Base-by-base conservation (phyloP, 2,113 vertebrate genomes). In the Pseudorasbora parva region DNA sequence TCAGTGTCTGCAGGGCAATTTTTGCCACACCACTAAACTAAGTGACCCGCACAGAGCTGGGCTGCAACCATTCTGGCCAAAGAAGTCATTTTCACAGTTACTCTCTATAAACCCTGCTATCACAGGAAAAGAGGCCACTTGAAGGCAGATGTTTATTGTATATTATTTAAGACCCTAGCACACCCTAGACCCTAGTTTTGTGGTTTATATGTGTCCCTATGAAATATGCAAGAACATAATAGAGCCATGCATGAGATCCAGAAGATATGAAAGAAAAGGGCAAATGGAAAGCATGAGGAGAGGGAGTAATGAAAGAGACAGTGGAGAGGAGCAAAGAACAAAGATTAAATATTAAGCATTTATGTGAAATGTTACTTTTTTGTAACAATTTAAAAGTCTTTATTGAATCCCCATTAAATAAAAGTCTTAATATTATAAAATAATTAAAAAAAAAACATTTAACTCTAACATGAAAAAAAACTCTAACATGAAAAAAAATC, bases 1-100 rank as follows among this genome's bases (percentile, higher is more conserved):
- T 86, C 66, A 54, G 45, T 84, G 64, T 57, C 86, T 82, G 49
- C 37, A 27, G 86, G 86, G 71, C 41, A 2, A 81, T 81, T 77
- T 45, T 49, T 77, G 51, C 77, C 64, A 64, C 54, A 80, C 60
- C 41, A 81, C 86, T 84, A 81, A 77, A 80, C 82, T 82, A 81
- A 87, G 86, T 84, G 82, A 87, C 72, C 78, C 74, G 51, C 59
- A 86, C 71, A 76, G 69, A 74, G 33, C 12, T 0, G 6, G n/a
- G 64, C 60, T 27, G 7, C 77, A 81, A 77, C 47, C 80, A 82
- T 25, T 81, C 33, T 68, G 23, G 14, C 41, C 59, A 43, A 17
- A 37, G 60, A 83, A 73, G 56, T 86, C 71, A 37, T 66, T 17
- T 71, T 79, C 62, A 83, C 71, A 71, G 76, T 9, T 75, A 62